Evolutionary conservation across 2,113 vertebrate species (phyloP), one percentile per base, ranked within the genome.

Genomic region (Oryzias javanicus): DNA sequence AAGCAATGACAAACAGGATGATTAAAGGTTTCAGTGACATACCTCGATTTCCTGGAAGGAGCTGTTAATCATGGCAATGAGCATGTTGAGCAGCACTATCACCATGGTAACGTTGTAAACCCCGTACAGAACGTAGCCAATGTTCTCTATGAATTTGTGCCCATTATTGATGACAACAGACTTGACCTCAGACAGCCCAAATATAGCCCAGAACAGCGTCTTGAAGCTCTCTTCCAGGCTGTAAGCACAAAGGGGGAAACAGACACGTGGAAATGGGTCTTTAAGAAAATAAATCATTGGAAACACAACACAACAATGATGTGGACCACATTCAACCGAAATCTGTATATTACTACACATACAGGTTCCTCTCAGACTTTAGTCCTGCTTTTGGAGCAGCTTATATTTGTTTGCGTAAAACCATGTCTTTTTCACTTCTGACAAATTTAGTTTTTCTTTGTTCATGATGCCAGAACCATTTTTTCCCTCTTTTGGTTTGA

Each of bases 21-120:
- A 53, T 25, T 65, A 13, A 22, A 6, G 3, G 0, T 64, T 45
- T 49, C 42, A 49, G 4, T 47, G 54, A 67, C 68, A 60, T 91
- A 98, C 97, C 97, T 99, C 97, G 56, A 99, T 99, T 89, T 99
- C 97, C 86, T 99, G 97, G 87, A 96, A 99, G 40, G 97, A 99
- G 58, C 91, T 99, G 91, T 99, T 99, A 78, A 99, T 99, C 97
- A 99, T 99, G 70, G 97, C 97, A 2, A 99, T 99, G 74, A 99
- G 93, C 97, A 99, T 99, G 88, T 99, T 99, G 82, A 99, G 89
- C 67, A 99, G 87, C 79, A 99, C 97, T 70, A 99, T 96, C 79
- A 99, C 97, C 95, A 99, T 98, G 44, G 96, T 99, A 35, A 99
- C 97, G 41, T 99, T 98, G 85, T 99, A 99, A 57, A 99, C 94